These are phyloP conservation scores for Parnassius glacialis DNA, from an alignment of 2,888 invertebrate genomes.

Conservation along the genomic window DNA sequence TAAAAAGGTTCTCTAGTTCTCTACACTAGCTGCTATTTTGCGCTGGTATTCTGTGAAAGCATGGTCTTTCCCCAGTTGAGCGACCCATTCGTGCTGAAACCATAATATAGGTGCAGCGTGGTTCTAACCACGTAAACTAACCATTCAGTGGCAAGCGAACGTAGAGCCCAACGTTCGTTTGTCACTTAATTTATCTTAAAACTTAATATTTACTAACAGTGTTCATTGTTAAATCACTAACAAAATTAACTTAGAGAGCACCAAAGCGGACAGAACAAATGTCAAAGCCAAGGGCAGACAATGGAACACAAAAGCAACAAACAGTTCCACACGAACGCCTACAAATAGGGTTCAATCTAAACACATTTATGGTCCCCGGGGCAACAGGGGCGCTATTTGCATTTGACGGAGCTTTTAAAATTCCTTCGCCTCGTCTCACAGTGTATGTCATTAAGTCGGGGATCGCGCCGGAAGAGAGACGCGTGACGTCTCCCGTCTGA, in stretches of 20 bases:
- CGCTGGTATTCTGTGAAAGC: too few relatives aligned
- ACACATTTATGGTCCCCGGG: constrained; percentile 20
- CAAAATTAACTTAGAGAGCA: neutral
- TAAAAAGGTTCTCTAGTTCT: too few relatives aligned
- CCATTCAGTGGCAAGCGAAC: too few relatives aligned
- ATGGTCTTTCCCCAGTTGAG: too few relatives aligned
- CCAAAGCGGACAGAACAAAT: constrained; percentile 3
- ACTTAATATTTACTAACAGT: too few relatives aligned
- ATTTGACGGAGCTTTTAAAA: constrained; percentile 33
- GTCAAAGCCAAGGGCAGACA: constrained; percentile 14
- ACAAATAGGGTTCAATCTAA: constrained; percentile 22
- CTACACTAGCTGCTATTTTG: too few relatives aligned
- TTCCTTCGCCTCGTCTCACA: constrained; percentile 32
- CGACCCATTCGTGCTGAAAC: too few relatives aligned
- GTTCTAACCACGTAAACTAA: too few relatives aligned
- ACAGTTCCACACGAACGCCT: constrained; percentile 10
- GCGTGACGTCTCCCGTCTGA: constrained; percentile 66
- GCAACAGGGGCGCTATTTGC: constrained; percentile 28
- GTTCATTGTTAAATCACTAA: too few relatives aligned
- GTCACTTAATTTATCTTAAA: too few relatives aligned
- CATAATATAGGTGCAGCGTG: too few relatives aligned
- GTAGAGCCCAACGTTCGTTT: too few relatives aligned
- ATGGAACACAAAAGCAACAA: constrained; percentile 1
- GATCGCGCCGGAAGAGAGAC: constrained; percentile 64
- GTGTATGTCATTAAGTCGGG: constrained; percentile 44